Percentiles rank a stretch among this genome's conserved stretches.
Conservation (phyloP, 2,888 invertebrate genomes). For the Cerceris rybyensis region DNA sequence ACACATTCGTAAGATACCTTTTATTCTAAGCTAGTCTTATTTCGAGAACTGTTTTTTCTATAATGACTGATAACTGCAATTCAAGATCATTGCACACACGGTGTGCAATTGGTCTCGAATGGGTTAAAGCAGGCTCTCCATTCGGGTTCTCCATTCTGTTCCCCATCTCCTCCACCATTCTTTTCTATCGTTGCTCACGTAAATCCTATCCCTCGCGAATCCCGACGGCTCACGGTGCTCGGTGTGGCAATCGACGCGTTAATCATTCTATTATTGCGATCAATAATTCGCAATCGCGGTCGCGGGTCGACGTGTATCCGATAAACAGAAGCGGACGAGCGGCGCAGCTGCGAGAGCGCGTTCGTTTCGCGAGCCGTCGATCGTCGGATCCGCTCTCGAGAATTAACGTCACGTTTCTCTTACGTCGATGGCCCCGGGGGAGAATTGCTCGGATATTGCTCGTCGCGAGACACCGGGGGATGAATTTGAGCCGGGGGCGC, state of each 20-base stretch:
- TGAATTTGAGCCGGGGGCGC: not conserved
- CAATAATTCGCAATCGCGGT: not conserved
- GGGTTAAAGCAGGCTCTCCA: no score
- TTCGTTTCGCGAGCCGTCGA: not conserved
- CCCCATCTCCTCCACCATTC: no score
- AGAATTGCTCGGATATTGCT: constrained; percentile 11
- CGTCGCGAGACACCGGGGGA: not conserved
- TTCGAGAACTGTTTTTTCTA: no score
- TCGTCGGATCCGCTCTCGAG: not conserved
- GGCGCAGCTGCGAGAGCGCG: not conserved
- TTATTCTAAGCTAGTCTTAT: no score
- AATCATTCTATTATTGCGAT: not conserved
- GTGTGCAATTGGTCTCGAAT: no score
- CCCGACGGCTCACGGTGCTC: no score
- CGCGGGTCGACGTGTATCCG: not conserved
- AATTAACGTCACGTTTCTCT: not conserved
- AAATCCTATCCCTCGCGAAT: no score
- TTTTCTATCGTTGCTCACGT: no score
- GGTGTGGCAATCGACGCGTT: not conserved
- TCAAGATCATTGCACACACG: no score
- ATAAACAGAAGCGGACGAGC: not conserved
- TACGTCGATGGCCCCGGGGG: not conserved
- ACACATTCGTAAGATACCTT: no score
- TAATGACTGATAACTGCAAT: no score
- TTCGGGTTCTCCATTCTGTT: no score